Evolutionary conservation across 2,113 vertebrate genomes (phyloP).

Genomic region (Aldabrachelys gigantea): DNA sequence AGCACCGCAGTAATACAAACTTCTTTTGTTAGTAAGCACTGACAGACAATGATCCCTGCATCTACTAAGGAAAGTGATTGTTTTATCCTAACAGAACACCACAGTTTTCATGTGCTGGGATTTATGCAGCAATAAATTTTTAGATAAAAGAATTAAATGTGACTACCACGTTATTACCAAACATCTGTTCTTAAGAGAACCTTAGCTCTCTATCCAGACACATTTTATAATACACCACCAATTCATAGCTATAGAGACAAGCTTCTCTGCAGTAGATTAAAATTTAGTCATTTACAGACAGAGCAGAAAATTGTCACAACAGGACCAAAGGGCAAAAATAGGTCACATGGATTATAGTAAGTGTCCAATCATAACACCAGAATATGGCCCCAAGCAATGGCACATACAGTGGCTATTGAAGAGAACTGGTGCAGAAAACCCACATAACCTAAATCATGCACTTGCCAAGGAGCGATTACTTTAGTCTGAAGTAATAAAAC

Average conservation of each 20-base stretch:
- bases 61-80: background rate
- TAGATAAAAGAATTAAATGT: background rate
- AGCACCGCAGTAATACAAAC: background rate
- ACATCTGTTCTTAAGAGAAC: background rate
- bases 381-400: slow-evolving; percentile 13
- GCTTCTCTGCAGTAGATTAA: slow-evolving; percentile 14
- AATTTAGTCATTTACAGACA: slow-evolving; percentile 18
- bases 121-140: background rate
- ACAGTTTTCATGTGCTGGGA: background rate
- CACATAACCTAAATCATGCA: background rate
- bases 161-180: background rate
- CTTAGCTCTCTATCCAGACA: background rate
- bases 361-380: slow-evolving; percentile 32
- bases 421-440: slow-evolving; percentile 5
- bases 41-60: background rate
- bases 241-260: background rate
- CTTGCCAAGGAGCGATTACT: background rate
- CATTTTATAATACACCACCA: background rate
- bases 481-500: background rate
- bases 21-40: background rate
- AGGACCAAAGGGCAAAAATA: slow-evolving; percentile 22
- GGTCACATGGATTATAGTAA: slow-evolving; percentile 16
- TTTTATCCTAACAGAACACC: background rate
- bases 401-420: background rate
- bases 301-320: background rate